Evolutionary conservation across 2,797 vertebrate genomes (phyloP).

Genomic region (Carapus acus): DNA sequence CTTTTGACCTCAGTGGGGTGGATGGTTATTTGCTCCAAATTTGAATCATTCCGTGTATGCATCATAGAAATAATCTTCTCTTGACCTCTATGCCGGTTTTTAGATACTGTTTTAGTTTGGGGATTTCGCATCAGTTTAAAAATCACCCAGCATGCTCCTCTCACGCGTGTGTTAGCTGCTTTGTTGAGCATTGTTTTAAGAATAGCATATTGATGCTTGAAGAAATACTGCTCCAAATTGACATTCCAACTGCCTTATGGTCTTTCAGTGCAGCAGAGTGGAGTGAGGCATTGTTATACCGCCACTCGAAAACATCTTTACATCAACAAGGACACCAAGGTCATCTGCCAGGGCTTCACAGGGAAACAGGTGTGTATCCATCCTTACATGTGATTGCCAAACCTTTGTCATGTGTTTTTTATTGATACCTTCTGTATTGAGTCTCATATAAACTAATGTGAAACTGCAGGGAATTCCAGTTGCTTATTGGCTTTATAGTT

Average conservation of each 20-base stretch:
- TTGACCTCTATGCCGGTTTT: too few relatives aligned
- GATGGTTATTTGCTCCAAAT: too few relatives aligned
- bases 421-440: too few relatives aligned
- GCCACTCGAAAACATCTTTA: slow-evolving; percentile 84
- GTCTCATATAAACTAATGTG: slow-evolving; percentile 10
- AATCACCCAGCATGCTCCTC: too few relatives aligned
- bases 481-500: too few relatives aligned
- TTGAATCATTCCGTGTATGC: too few relatives aligned
- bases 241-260: slow-evolving; percentile 1
- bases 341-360: slow-evolving; percentile 98
- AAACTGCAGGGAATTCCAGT: neutral
- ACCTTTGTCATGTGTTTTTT: too few relatives aligned
- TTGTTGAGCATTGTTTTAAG: neutral
- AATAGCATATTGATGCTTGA: slow-evolving; percentile 1
- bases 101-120: too few relatives aligned
- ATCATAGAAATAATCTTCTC: too few relatives aligned
- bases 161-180: too few relatives aligned
- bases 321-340: slow-evolving; percentile 86
- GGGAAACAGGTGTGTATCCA: slow-evolving; percentile 96
- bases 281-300: slow-evolving; percentile 85
- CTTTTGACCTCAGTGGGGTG: too few relatives aligned
- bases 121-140: too few relatives aligned
- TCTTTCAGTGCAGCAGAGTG: slow-evolving; percentile 84
- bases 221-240: slow-evolving; percentile 3
- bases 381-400: fast-evolving